Percentiles rank a stretch among this genome's conserved stretches.
These are phyloP conservation scores for Marmota monax DNA, from an alignment of 2,113 vertebrate species.

Conservation along the genomic window DNA sequence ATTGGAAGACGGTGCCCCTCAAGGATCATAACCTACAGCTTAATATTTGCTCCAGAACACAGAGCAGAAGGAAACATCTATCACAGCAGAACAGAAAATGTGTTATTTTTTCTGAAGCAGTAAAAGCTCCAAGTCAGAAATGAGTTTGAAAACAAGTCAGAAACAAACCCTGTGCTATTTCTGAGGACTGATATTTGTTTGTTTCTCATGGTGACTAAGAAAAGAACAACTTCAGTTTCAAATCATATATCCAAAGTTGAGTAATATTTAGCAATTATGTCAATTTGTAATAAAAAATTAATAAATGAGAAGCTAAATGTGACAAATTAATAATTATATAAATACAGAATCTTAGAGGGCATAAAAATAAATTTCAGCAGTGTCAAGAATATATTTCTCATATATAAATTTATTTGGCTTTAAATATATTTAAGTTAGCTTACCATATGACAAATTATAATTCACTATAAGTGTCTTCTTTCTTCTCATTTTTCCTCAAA, in stretches of 20 bases:
- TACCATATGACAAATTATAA: background rate
- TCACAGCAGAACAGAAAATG: background rate
- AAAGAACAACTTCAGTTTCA: background rate
- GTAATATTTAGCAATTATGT: background rate
- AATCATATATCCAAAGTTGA: background rate
- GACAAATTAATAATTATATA: background rate
- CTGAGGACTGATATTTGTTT: background rate
- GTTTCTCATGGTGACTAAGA: background rate
- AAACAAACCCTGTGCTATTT: background rate
- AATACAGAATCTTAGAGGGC: background rate
- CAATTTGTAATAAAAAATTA: conserved; percentile 35
- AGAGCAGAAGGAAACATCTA: background rate
- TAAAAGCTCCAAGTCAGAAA: background rate
- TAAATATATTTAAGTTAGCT: conserved; percentile 14
- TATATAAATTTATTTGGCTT: background rate
- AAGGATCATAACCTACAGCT: background rate
- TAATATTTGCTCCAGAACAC: conserved; percentile 39
- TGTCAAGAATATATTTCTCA: background rate
- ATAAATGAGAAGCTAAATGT: background rate
- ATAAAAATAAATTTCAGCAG: background rate
- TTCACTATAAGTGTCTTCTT: background rate
- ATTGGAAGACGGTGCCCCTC: conserved; percentile 21
- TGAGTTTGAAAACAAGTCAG: background rate
- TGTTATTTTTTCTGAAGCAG: background rate
- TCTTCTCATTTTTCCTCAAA: background rate